Evolutionary conservation across 1,140 invertebrate species (phyloP).

Genomic region (Polyergus mexicanus): DNA sequence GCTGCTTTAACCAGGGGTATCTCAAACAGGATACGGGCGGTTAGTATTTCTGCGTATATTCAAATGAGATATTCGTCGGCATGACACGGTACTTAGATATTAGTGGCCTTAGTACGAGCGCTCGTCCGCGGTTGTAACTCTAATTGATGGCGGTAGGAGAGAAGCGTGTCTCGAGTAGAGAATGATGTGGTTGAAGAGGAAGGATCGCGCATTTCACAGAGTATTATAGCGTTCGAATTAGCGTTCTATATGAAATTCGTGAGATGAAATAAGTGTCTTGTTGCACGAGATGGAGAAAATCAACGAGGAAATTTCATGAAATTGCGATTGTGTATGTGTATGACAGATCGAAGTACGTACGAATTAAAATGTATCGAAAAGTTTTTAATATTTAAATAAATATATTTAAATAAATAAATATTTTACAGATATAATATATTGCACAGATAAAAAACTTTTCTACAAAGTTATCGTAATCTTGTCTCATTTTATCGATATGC

Average conservation of each 20-base stretch:
- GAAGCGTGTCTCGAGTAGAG: conserved; percentile 33
- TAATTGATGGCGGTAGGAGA: conserved; percentile 36
- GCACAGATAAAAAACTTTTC: neutral
- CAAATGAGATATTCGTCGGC: conserved; percentile 33
- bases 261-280: neutral
- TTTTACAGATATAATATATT: neutral
- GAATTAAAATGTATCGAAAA: neutral
- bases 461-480: conserved; percentile 5
- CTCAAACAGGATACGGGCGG: neutral
- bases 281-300: neutral
- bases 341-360: neutral
- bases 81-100: conserved; percentile 41
- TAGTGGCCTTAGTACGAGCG: neutral
- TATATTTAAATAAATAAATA: neutral
- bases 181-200: conserved; percentile 37
- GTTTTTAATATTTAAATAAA: neutral
- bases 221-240: neutral
- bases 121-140: conserved; percentile 31
- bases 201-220: neutral
- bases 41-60: conserved; percentile 32
- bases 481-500: neutral
- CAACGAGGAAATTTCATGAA: neutral
- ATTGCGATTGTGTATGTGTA: neutral
- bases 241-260: neutral
- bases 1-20: conserved; percentile 1